These are phyloP conservation scores for Rana temporaria DNA, from an alignment of 2,113 vertebrate genomes.

Conservation along the genomic window DNA sequence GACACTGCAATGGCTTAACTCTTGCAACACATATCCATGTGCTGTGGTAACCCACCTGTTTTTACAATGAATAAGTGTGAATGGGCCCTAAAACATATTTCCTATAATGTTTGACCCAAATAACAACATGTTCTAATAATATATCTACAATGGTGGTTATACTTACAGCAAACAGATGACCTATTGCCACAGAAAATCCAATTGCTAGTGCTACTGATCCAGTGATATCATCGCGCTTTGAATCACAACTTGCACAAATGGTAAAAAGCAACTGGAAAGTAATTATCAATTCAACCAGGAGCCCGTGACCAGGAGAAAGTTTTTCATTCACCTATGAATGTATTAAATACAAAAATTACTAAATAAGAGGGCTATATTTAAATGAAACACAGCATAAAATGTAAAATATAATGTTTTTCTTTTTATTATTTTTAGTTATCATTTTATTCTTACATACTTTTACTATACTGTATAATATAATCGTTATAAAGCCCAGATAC, in stretches of 20 bases:
- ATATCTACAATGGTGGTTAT: conserved; percentile 12
- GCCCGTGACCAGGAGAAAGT: conserved; percentile 84
- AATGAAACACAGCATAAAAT: background rate
- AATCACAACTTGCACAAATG: conserved; percentile 94
- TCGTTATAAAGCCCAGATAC: too few species aligned
- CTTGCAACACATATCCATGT: too few species aligned
- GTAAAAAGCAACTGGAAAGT: conserved; percentile 97
- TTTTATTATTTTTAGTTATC: too few species aligned
- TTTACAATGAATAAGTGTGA: too few species aligned
- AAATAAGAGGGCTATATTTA: background rate
- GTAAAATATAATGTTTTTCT: too few species aligned
- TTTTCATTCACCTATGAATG: conserved; percentile 78
- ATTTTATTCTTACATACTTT: too few species aligned
- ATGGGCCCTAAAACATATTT: too few species aligned
- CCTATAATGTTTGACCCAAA: background rate
- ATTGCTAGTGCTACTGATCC: conserved; percentile 90
- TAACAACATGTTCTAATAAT: background rate
- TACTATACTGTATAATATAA: too few species aligned
- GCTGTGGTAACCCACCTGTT: too few species aligned
- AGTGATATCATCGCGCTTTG: conserved; percentile 87
- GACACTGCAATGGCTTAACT: too few species aligned
- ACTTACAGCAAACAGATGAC: conserved; percentile 97
- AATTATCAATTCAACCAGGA: conserved; percentile 94
- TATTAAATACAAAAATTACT: background rate
- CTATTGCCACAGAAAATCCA: conserved; percentile 90